Evolutionary conservation across 2,888 invertebrate genomes (phyloP).

Genomic region (Byasa hedistus): DNA sequence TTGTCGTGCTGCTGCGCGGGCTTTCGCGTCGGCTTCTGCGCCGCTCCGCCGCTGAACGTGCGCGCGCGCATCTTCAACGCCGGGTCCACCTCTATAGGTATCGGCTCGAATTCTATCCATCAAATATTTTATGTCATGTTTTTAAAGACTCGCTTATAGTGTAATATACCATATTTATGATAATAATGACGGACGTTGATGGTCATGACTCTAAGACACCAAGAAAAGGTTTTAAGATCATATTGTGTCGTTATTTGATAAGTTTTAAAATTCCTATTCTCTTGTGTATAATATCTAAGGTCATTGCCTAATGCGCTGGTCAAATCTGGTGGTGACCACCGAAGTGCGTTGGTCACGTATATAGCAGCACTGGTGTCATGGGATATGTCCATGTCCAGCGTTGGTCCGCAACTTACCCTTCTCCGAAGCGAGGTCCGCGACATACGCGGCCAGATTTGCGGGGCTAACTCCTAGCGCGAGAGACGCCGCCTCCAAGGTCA

Average conservation of each 20-base stretch:
- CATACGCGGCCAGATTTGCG: slow-evolving; percentile 85
- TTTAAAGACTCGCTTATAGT: background rate
- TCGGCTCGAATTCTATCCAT: slow-evolving; percentile 58
- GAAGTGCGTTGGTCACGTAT: too few relatives aligned
- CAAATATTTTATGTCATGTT: background rate
- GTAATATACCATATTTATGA: too few relatives aligned
- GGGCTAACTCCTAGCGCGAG: slow-evolving; percentile 88
- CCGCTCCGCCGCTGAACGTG: slow-evolving; percentile 39
- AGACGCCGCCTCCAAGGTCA: slow-evolving; percentile 86
- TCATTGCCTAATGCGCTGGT: too few relatives aligned
- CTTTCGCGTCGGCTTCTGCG: slow-evolving; percentile 26
- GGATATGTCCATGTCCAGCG: too few relatives aligned
- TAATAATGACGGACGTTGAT: too few relatives aligned
- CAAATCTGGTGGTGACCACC: too few relatives aligned
- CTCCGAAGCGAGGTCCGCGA: slow-evolving; percentile 52
- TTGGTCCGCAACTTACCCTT: slow-evolving; percentile 45
- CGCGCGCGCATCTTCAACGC: slow-evolving; percentile 50
- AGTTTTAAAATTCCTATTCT: too few relatives aligned
- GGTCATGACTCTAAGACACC: too few relatives aligned
- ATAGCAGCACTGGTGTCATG: too few relatives aligned
- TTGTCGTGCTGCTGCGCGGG: slow-evolving; percentile 26
- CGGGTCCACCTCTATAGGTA: slow-evolving; percentile 65
- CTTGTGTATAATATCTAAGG: too few relatives aligned
- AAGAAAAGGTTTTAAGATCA: too few relatives aligned
- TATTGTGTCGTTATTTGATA: too few relatives aligned